Base-by-base conservation (phyloP, 2,113 vertebrate species). In the Cathartes aura region DNA sequence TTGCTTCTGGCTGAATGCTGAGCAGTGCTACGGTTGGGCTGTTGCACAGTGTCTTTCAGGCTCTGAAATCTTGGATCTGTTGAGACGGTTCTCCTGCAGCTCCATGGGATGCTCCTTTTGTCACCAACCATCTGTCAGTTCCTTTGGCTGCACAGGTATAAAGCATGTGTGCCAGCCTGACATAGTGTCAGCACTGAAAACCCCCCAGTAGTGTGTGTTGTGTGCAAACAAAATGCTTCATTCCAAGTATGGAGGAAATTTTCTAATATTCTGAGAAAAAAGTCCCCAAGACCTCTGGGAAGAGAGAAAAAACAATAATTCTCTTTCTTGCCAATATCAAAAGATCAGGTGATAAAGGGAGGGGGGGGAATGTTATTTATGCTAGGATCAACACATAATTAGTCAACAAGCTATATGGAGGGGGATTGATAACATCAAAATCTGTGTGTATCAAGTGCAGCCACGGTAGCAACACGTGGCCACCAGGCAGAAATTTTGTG, bases 1-100 rank as follows among this genome's bases (percentile, higher is more conserved):
- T 95, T 94, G 79, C 73, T 89, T 89, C 88, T 96, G 90, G 88
- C 91, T 82, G 81, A 85, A 90, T 63, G 72, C 68, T 96, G 50
- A 86, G 67, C 73, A 50, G 50, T 67, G 43, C 26, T 72, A 74
- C 0, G 1, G 40, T 79, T 95, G 78, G 42, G 81, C 36, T 92
- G 73, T 75, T 91, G 34, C 32, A 27, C 18, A 27, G 45, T 75
- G 17, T 84, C 64, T 90, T 82, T 78, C 56, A 87, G 93, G 48
- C 92, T 92, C 79, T 24, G 34, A 75, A 91, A 73, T 73, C 81
- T 90, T 76, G 64, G 20, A 68, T 85, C 90, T 64, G 76, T 87
- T 88, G 59, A 62, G 36, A 38, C 15, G 23, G 50, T 85, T 95
- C 90, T 82, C 40, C 62, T 66, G 53, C 56, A 71, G 83, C 50